Evolutionary conservation across 2,888 invertebrate genomes (phyloP), one percentile per base, ranked within the genome.

Genomic region (Platycnemis pennipes): DNA sequence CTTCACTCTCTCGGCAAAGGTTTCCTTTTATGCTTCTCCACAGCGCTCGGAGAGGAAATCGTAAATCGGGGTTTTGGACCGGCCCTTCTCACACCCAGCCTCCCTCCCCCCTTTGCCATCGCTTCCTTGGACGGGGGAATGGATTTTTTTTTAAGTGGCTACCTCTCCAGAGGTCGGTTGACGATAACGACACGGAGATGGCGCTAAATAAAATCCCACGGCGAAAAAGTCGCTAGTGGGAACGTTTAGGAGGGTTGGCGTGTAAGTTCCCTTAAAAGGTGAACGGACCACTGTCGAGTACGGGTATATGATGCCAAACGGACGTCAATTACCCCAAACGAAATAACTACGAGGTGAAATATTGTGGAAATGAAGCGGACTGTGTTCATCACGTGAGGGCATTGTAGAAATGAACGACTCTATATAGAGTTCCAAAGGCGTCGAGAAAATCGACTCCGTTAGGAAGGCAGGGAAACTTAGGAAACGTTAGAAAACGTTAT

Each of bases 51-150:
- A 87, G 87, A 44, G 46, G 46, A 46, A 46, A 87, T 44, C 45
- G 87, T 87, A 87, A 87, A 87, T 87, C 87, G 45, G 11, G n/a
- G 2, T 87, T 87, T 87, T 22, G n/a, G 45, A 87, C 87, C 87
- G n/a, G 44, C 44, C 45, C 45, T 1, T 26, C 44, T 87, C 87
- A 11, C 86, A 37, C 26, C 19, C 26, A 26, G 22, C 63, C 22
- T 11, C 56, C 19, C 56, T 56, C 26, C 63, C 63, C 2, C n/a
- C 49, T 49, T 19, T 19, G 49, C 49, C 49, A 19, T 19, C 49
- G 49, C 19, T 49, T 49, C 77, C 31, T 19, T 7, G 37, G 37
- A 37, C 77, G 37, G 77, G 37, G 77, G 63, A 63, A 63, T 63
- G 37, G 77, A 37, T 77, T 77, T 77, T 26, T 77, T 77, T 77